Conservation (phyloP, 2,888 invertebrate species). For the Alitta virens region DNA sequence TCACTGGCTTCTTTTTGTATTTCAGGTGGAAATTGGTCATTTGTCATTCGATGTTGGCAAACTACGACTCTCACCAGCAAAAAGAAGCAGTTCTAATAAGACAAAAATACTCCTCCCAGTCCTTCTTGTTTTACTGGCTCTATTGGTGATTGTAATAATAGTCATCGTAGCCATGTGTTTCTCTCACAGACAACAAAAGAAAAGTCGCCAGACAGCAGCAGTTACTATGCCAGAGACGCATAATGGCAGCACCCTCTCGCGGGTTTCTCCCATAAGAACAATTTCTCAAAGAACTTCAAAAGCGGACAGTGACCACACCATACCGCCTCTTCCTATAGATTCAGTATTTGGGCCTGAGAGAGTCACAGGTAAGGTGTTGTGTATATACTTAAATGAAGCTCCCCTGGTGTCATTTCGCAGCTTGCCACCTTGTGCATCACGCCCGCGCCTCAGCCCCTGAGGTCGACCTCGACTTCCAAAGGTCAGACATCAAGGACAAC, state of each 20-base stretch:
- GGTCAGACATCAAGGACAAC: no score
- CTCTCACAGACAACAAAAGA: background rate
- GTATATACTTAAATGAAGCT: no score
- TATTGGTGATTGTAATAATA: background rate
- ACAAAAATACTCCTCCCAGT: background rate
- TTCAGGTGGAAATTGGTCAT: background rate
- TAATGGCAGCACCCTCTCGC: background rate
- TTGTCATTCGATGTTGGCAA: background rate
- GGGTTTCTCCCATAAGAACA: no score
- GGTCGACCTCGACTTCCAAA: no score
- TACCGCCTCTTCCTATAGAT: constrained; percentile 12
- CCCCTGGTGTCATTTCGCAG: no score
- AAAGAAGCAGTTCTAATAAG: background rate
- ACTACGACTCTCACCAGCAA: background rate
- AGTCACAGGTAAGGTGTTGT: constrained; percentile 14
- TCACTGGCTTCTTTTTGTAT: no score
- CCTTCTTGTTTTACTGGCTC: background rate
- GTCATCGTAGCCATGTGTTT: background rate
- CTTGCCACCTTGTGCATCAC: no score
- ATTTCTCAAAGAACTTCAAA: no score
- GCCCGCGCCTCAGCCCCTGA: no score
- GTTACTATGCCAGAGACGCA: background rate
- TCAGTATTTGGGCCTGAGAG: constrained; percentile 13
- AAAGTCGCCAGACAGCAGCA: background rate
- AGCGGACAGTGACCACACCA: background rate